A percentile compares a stretch with the other conserved stretches of the same genome.
Evolutionary conservation across 2,797 vertebrate genomes (phyloP).

Genomic region (Typhlichthys subterraneus): DNA sequence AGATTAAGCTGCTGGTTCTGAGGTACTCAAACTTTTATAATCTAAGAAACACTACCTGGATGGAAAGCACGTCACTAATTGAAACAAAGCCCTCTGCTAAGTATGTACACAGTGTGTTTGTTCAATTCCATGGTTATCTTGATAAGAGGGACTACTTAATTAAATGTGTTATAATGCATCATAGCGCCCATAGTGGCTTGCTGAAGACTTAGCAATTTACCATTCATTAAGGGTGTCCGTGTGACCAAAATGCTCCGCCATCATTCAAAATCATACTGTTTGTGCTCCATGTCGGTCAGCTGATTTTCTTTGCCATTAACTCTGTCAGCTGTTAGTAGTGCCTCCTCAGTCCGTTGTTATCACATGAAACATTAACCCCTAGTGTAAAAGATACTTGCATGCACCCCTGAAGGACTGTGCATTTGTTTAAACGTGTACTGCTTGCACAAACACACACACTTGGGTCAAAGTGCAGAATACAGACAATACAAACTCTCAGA

Average conservation of each 20-base stretch:
- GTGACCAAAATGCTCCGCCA: not conserved
- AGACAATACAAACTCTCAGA: conserved; percentile 25
- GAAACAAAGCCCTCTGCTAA: too few relatives aligned
- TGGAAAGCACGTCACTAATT: too few relatives aligned
- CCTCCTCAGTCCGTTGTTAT: conserved; percentile 46
- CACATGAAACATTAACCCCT: conserved; percentile 56
- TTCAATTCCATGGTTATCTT: too few relatives aligned
- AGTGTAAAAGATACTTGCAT: conserved; percentile 28
- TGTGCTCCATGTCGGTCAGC: conserved; percentile 43
- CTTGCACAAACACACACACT: conserved; percentile 1
- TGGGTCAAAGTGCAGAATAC: conserved; percentile 59
- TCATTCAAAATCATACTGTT: not conserved
- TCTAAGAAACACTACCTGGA: too few relatives aligned
- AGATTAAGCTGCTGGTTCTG: too few relatives aligned
- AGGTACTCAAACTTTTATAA: too few relatives aligned
- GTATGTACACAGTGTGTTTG: too few relatives aligned
- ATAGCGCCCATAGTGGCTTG: too few relatives aligned
- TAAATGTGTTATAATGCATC: too few relatives aligned
- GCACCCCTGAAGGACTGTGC: conserved; percentile 49
- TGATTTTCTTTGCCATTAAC: conserved; percentile 48
- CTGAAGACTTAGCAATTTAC: not conserved
- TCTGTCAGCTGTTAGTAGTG: conserved; percentile 47
- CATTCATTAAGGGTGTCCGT: not conserved
- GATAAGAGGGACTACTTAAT: too few relatives aligned
- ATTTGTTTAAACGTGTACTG: conserved; percentile 40